These are phyloP conservation scores for Cephalopachus bancanus DNA, from an alignment of 2,797 vertebrate species.

Conservation along the genomic window DNA sequence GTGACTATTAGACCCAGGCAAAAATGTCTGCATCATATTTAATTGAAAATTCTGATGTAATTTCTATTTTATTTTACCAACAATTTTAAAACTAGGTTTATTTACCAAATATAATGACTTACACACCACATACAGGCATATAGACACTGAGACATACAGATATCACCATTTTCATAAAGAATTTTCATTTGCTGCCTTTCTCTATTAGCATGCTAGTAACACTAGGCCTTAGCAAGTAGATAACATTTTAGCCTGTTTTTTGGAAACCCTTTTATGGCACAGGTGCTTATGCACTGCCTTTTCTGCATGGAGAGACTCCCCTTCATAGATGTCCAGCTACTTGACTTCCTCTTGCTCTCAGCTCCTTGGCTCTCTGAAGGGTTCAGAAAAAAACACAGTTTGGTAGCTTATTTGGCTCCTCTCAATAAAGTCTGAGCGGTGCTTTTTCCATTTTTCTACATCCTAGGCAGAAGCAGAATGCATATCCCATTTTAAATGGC, in stretches of 20 bases:
- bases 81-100: too few relatives aligned
- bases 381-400: background rate
- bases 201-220: background rate
- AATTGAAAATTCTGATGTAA: too few relatives aligned
- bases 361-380: background rate
- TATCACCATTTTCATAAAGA: too few relatives aligned
- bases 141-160: too few relatives aligned
- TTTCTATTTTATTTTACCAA: too few relatives aligned
- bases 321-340: background rate
- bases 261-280: background rate
- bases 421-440: background rate
- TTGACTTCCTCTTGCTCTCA: rapidly evolving
- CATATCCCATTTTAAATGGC: background rate
- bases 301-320: rapidly evolving
- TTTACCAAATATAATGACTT: too few relatives aligned
- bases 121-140: too few relatives aligned
- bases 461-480: background rate
- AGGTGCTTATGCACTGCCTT: background rate
- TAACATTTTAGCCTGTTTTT: background rate
- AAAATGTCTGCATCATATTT: too few relatives aligned
- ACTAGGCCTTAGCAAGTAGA: background rate
- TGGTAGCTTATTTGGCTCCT: background rate
- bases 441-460: background rate
- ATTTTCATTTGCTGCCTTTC: background rate
- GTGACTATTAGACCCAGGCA: too few relatives aligned